Conservation (phyloP, 2,888 invertebrate species). For the Heliconius ethilla region DNA sequence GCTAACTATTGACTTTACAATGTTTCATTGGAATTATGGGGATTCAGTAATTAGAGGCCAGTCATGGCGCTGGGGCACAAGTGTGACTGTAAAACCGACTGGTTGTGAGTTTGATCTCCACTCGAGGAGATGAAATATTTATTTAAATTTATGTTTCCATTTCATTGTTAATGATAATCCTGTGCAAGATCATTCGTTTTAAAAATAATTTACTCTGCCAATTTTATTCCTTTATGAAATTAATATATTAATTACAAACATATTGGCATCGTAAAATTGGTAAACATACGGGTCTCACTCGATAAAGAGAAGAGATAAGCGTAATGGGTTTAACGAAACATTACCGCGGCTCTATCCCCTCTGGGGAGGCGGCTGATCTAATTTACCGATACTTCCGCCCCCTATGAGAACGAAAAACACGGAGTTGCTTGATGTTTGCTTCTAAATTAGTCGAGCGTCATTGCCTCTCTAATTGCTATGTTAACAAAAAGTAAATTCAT, state of each 20-base stretch:
- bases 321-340: slow-evolving; percentile 61
- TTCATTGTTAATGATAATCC: no score
- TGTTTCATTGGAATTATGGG: no score
- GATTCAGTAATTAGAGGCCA: no score
- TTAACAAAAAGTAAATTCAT: not conserved
- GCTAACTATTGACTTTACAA: no score
- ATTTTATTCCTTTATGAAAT: not conserved
- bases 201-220: not conserved
- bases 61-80: no score
- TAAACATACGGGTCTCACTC: slow-evolving; percentile 42
- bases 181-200: no score
- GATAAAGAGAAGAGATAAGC: slow-evolving; percentile 58
- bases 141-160: no score
- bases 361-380: slow-evolving; percentile 58
- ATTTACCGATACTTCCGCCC: slow-evolving; percentile 54
- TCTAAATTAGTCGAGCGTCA: slow-evolving; percentile 15
- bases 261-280: slow-evolving; percentile 6
- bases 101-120: no score
- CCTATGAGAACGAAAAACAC: slow-evolving; percentile 48
- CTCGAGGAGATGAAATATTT: no score
- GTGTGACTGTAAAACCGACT: no score
- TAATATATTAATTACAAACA: not conserved
- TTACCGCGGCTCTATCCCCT: slow-evolving; percentile 56
- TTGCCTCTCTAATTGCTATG: not conserved
- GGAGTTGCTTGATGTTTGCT: slow-evolving; percentile 48